Conservation (phyloP, 2,113 vertebrate species). For the Ibidorhyncha struthersii region DNA sequence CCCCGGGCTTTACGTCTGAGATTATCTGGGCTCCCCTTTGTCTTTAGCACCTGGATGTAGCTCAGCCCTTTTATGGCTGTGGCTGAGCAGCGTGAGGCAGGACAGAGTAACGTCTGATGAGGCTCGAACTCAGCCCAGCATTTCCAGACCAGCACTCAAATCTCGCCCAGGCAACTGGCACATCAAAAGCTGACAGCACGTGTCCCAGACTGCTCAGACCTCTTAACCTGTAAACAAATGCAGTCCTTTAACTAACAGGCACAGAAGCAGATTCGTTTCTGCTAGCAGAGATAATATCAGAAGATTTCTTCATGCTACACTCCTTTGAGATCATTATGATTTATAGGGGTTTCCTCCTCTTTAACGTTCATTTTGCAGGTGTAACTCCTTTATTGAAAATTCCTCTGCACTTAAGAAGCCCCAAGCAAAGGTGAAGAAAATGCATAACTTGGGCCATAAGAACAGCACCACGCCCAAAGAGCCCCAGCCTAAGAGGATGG, state of each 20-base stretch:
- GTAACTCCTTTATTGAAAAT: conserved; percentile 98
- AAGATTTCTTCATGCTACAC: not conserved
- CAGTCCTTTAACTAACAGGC: not conserved
- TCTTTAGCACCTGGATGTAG: not conserved
- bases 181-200: not conserved
- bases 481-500: conserved; percentile 91
- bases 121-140: not conserved
- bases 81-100: not conserved
- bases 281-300: not conserved
- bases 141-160: not conserved
- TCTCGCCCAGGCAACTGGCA: not conserved
- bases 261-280: not conserved
- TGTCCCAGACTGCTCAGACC: not conserved
- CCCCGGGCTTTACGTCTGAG: not conserved
- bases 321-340: not conserved
- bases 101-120: not conserved
- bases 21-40: not conserved
- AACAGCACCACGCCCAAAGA: conserved; percentile 87
- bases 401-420: conserved; percentile 90
- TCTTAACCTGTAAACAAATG: not conserved
- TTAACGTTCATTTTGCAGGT: conserved; percentile 76
- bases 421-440: conserved; percentile 93
- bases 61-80: not conserved
- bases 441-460: conserved; percentile 90
- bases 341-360: conserved; percentile 17